These are phyloP conservation scores for Drosophila meridiana DNA, from an alignment of 2,888 invertebrate genomes.

Conservation along the genomic window DNA sequence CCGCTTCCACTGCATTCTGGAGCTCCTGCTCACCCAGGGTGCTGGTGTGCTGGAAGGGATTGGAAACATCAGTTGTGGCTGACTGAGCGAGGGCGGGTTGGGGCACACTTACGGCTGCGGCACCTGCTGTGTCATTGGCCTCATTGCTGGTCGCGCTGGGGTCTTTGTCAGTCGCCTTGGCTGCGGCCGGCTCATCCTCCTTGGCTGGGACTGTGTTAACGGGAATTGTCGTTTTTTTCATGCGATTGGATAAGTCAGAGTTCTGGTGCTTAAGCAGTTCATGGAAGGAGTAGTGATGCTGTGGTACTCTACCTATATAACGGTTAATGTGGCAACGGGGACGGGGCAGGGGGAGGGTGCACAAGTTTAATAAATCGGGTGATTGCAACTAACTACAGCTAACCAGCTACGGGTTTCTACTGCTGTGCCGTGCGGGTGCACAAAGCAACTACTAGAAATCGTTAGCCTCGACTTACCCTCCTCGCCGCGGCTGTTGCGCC, in stretches of 20 bases:
- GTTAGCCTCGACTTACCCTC: conserved; percentile 69
- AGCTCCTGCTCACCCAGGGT: conserved; percentile 84
- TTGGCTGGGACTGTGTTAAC: conserved; percentile 69
- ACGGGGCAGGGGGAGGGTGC: conserved; percentile 25
- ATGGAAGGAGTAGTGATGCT: conserved; percentile 79
- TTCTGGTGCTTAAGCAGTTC: conserved; percentile 82
- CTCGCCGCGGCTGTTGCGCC: conserved; percentile 79
- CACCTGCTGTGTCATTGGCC: conserved; percentile 43
- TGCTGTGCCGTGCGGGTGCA: conserved; percentile 64
- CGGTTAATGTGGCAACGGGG: conserved; percentile 38
- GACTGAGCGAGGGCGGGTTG: not conserved
- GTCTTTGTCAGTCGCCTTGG: conserved; percentile 38
- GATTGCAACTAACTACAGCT: conserved; percentile 42
- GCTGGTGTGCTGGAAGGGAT: conserved; percentile 74
- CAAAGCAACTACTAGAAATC: conserved; percentile 64
- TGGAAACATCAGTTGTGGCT: conserved; percentile 2
- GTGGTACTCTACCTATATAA: conserved; percentile 74
- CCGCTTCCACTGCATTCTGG: conserved; percentile 85
- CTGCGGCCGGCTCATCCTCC: conserved; percentile 32
- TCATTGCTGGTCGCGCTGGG: conserved; percentile 40
- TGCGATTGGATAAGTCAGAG: conserved; percentile 81
- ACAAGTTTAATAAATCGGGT: conserved; percentile 53
- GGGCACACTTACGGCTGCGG: conserved; percentile 52
- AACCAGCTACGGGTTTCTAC: conserved; percentile 59
- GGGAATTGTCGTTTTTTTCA: conserved; percentile 78